Evolutionary conservation across 2,888 invertebrate genomes (phyloP).

Genomic region (Melinaea marsaeus): DNA sequence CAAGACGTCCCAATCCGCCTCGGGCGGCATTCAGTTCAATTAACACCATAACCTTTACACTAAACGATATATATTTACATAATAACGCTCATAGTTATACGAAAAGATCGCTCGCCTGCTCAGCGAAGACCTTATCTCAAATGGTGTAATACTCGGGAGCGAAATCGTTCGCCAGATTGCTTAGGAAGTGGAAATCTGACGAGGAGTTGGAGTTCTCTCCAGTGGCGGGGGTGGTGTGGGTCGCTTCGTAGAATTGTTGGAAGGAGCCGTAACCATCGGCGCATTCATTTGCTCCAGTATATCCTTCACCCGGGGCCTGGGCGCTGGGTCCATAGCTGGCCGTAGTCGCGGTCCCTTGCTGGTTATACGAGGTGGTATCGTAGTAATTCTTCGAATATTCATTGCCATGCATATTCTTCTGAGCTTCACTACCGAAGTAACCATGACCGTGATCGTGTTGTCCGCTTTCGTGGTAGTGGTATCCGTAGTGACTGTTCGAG

Average conservation of each 20-base stretch:
- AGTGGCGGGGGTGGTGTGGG: constrained; percentile 70
- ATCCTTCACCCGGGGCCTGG: constrained; percentile 53
- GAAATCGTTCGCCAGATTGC: constrained; percentile 94
- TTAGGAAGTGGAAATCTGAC: constrained; percentile 96
- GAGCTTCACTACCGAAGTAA: constrained; percentile 69
- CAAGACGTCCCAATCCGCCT: constrained; percentile 48
- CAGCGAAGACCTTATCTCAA: constrained; percentile 78
- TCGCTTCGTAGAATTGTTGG: constrained; percentile 83
- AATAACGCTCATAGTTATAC: constrained; percentile 48
- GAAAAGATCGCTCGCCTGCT: constrained; percentile 74
- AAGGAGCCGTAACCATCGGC: constrained; percentile 83
- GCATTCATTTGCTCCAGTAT: constrained; percentile 72
- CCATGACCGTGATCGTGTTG: constrained; percentile 66
- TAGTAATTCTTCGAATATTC: constrained; percentile 77
- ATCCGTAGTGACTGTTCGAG: constrained; percentile 70
- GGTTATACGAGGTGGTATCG: constrained; percentile 59
- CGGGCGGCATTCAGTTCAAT: constrained; percentile 50
- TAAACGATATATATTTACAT: constrained; percentile 32
- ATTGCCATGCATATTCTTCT: constrained; percentile 70
- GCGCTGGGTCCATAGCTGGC: constrained; percentile 49
- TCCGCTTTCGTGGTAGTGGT: constrained; percentile 70
- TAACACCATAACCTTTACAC: constrained; percentile 44
- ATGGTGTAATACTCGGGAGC: constrained; percentile 92
- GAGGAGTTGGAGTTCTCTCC: constrained; percentile 93
- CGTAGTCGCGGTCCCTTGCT: constrained; percentile 50